phyloP scores from a whole-genome alignment of 2,888 invertebrate species.

The Dascillus cervinus region DNA sequence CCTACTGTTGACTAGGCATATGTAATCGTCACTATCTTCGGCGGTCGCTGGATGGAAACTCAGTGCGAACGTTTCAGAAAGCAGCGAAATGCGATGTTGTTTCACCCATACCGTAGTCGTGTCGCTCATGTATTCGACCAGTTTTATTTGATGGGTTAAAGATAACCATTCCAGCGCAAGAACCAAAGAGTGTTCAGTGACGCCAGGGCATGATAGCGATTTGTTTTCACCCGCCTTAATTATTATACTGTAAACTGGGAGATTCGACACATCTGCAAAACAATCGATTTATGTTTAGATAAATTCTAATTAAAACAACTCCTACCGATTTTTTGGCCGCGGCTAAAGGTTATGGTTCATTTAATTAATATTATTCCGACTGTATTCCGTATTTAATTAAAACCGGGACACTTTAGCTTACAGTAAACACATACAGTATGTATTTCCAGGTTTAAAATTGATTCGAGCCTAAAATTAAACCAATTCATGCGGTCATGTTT shows the following conservation, averaged over 20 bases:
- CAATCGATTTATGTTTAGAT: too few species aligned
- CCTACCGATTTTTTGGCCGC: too few species aligned
- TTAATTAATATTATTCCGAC: too few species aligned
- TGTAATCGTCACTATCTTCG: conserved; percentile 58
- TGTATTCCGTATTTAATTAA: too few species aligned
- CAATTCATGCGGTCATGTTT: too few species aligned
- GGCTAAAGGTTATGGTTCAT: too few species aligned
- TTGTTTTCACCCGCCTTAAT: conserved; percentile 59
- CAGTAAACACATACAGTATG: too few species aligned
- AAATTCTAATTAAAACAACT: too few species aligned
- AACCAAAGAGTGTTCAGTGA: conserved; percentile 58
- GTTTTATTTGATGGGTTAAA: conserved; percentile 39
- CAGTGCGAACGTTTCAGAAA: conserved; percentile 54
- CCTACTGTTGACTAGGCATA: conserved; percentile 61
- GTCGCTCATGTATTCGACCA: conserved; percentile 48
- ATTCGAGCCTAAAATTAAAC: too few species aligned
- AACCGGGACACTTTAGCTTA: too few species aligned
- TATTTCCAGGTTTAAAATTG: too few species aligned
- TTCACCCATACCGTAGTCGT: conserved; percentile 47
- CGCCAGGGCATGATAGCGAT: conserved; percentile 59
- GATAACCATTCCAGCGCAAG: conserved; percentile 55
- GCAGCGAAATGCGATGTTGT: conserved; percentile 49
- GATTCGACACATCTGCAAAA: conserved; percentile 53
- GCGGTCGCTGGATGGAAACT: conserved; percentile 56
- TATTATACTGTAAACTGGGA: conserved; percentile 50